Percentiles rank a stretch among this genome's conserved stretches.
These are phyloP conservation scores for Eupithecia tripunctaria DNA, from an alignment of 2,888 invertebrate species.

Conservation along the genomic window DNA sequence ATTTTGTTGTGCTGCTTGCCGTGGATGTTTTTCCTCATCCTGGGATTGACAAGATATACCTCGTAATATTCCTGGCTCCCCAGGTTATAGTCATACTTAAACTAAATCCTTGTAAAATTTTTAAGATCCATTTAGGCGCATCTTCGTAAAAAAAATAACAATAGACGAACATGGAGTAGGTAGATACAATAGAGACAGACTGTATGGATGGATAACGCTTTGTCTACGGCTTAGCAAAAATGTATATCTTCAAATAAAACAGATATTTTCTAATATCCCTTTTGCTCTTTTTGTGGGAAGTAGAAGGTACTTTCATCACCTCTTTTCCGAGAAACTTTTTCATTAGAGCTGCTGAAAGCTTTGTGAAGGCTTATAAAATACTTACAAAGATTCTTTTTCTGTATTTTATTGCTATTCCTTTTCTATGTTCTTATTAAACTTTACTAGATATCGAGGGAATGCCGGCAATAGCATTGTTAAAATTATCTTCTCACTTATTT, in stretches of 20 bases:
- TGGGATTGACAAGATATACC: too few relatives aligned
- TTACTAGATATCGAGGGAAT: background rate
- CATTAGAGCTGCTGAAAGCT: background rate
- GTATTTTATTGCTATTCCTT: background rate
- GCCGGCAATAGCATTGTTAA: background rate
- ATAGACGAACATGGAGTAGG: background rate
- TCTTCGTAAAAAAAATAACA: background rate
- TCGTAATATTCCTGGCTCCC: too few relatives aligned
- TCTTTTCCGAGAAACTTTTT: background rate
- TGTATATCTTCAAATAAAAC: background rate
- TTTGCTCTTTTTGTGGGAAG: background rate
- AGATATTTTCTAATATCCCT: slow-evolving; percentile 9
- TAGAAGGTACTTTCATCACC: background rate
- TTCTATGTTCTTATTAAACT: background rate
- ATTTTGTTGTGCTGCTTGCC: background rate
- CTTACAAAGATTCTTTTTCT: background rate
- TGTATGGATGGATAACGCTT: background rate
- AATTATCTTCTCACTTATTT: background rate
- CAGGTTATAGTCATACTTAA: background rate
- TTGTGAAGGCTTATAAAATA: background rate
- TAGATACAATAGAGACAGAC: background rate
- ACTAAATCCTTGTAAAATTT: background rate
- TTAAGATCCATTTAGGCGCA: background rate
- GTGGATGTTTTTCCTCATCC: too few relatives aligned
- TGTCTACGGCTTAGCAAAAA: background rate